Evolutionary conservation across 2,797 vertebrate species (phyloP), one percentile per base, ranked within the genome.

Genomic region (Spatula versicolor): DNA sequence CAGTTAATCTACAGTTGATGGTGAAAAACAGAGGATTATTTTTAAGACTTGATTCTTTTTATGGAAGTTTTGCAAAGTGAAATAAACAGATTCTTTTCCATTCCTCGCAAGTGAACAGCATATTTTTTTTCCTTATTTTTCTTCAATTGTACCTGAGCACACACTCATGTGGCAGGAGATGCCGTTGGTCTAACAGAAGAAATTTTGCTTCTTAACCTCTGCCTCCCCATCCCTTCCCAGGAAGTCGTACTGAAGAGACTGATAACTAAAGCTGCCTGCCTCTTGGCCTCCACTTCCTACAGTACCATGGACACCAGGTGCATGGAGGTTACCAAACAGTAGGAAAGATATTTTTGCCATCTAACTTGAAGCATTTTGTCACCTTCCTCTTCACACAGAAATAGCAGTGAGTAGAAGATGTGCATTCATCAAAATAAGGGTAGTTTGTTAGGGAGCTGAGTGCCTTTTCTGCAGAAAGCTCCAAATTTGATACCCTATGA

Each of bases 281-380:
- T 77, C 50, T 26, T 83, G 86, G 80, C 46, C 63, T 92, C 63
- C n/a, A 26, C 50, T 33, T 87, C 56, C 67, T 19, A 66, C 59
- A 92, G 86, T 46, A 92, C 90, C 71, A 76, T 69, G 88, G 90
- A 93, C 90, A 94, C 84, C 87, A 92, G 82, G 79, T 87, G 64
- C 73, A 46, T 4, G 33, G 91, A 94, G 84, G 71, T 88, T 88
- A 90, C 33, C 13, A 25, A 90, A 66, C 39, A 84, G 77, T 10
- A 66, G 43, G 60, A 86, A 90, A 88, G 85, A 72, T 88, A 87
- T 91, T 95, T 86, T 94, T 90, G 71, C 74, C 80, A 67, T 56
- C 62, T 67, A 69, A 82, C 80, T 81, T 86, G 69, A 78, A 86
- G 80, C 59, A 79, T 92, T 93, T 95, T 95, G 77, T 82, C 92